Base-by-base conservation (phyloP, 2,113 vertebrate genomes). In the Micronycteris hirsuta region DNA sequence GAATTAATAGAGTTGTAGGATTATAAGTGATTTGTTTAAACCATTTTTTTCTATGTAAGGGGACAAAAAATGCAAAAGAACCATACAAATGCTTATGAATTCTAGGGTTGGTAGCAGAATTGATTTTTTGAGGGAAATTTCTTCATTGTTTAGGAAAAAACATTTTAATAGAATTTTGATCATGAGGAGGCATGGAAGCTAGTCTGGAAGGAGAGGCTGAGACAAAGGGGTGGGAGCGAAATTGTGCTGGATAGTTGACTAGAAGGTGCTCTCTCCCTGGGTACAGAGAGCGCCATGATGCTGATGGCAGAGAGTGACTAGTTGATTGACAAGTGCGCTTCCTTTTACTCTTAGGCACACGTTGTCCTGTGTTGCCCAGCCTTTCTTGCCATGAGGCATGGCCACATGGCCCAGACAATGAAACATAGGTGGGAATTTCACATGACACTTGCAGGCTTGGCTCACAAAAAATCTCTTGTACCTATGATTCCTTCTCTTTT, bases 21-120 rank as follows among this genome's bases (percentile, higher is more conserved):
- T 85, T 86, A 43, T 63, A 65, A 80, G 52, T 61, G 26, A 45
- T 84, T 93, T 97, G n/a, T 94, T 90, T 52, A 84, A 94, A 63
- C 24, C 31, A 38, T 38, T 41, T 93, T 81, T 82, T 94, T 92
- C 36, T 82, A 12, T 63, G 9, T 45, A 56, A 22, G 54, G 41
- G 52, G 41, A 56, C 19, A 54, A 78, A 95, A 93, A 70, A 43
- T 17, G 58, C 3, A 26, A 11, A 80, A 77, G 82, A 80, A 85
- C 8, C 43, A 49, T 4, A 38, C 4, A 84, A 92, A 24, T 65
- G 58, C 68, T 68, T 89, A n/a, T 91, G 49, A 94, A 52, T 93
- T 89, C 31, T 76, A 87, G 14, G 14, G 11, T 58, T 91, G 61
- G 58, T 31, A 81, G 49, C 15, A 70, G 36, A 93, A 89, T 31